Base-by-base conservation (phyloP, 2,797 vertebrate species). In the Etheostoma nigrum region DNA sequence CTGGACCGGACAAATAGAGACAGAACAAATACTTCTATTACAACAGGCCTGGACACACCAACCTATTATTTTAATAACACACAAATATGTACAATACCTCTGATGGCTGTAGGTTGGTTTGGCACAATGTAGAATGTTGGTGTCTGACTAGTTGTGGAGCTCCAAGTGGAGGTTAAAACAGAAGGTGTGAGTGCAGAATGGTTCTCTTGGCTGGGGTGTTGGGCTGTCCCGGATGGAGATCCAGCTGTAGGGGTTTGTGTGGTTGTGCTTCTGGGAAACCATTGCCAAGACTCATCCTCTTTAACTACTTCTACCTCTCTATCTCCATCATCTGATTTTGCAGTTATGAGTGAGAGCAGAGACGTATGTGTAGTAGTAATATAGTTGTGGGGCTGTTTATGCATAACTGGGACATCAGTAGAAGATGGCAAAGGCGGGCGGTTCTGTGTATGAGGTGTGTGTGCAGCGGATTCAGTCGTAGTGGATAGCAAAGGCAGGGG, bases 51-150 rank as follows among this genome's bases (percentile, higher is more conserved):
- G 14, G 27, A 67, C 19, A 15, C 9, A n/a, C 6, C 1, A 9
- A 36, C 7, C 9, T 49, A 3, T 23, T 13, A 5, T 25, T 30
- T 54, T 15, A 42, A 15, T n/a, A 1, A 68, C 40, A 77, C 10
- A 49, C 15, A 25, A 0, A 66, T 6, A 16, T 18, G 13, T 7
- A 27, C 23, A 45, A 15, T 73, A 96, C 95, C 94, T 91, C 74
- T 91, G 62, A 95, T 78, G 54, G 67, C 61, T 11, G 82, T 88
- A 27, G 93, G 90, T 75, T 88, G 91, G 75, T 96, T 93, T 11
- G 94, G 90, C 2, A 93, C 84, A 2, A 95, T 85, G 87, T 91
- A 95, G 52, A 92, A 91, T 78, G 72, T 90, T 5, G 92, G 87
- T 4, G 49, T 70, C 23, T 14, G 79, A 62, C n/a, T 84, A 0